Base-by-base conservation (phyloP, 1,140 invertebrate genomes). In the Sminthurinus signatus region DNA sequence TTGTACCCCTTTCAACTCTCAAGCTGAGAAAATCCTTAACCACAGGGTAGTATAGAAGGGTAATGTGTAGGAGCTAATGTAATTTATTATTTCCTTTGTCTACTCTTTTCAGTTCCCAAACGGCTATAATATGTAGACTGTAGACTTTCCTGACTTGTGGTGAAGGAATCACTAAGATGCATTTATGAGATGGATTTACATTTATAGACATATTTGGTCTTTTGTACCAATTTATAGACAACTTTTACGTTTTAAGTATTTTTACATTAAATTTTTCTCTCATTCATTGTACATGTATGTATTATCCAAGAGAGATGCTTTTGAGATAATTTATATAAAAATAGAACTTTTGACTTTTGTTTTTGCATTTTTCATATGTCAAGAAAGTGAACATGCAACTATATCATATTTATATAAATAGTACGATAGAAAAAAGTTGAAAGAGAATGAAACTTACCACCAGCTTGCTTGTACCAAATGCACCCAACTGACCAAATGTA, bases 381-480 rank as follows among this genome's bases (percentile, higher is more conserved):
- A 25, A 23, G 36, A 15, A n/a, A 0, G 17, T 19, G 54, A 56
- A 36, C 36, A 21, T 31, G 23, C 23, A 46, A 15, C 10, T 42
- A n/a, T 8, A 31, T 19, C 19, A 55, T 31, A 17, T 29, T 14
- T 19, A 29, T 28, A 8, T 12, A 17, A 19, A 27, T 46, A 44
- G 25, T 31, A 60, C 28, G 44, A 50, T n/a, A 60, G 44, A 44
- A 57, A 19, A 15, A 32, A 27, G 28, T 27, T 28, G 27, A 14
- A 25, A 48, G 5, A 32, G n/a, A 27, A 46, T 10, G 42, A 50
- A 28, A 56, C 58, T 60, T 60, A 65, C 64, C 64, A 65, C 64
- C 64, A 65, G 25, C 57, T 60, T 36, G 64, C 64, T 48, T 65
- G 57, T 28, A 29, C 52, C 36, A 65, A n/a, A 46, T 46, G 44